These are phyloP conservation scores for Corapipo altera DNA, from an alignment of 2,113 vertebrate species.

Conservation along the genomic window DNA sequence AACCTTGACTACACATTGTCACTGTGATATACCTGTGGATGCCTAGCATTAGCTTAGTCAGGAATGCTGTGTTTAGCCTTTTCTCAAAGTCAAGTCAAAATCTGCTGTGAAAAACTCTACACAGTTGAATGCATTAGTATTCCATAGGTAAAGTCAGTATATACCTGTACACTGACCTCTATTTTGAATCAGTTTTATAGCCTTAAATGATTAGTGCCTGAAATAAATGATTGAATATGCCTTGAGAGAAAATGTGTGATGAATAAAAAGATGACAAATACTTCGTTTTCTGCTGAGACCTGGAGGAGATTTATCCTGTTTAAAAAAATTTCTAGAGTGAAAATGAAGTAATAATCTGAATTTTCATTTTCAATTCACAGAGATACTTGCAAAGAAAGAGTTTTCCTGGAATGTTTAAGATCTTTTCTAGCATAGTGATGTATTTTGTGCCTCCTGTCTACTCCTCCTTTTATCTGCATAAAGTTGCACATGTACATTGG, in stretches of 20 bases:
- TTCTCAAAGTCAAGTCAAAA: constrained; percentile 30
- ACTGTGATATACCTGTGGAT: neutral
- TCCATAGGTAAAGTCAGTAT: constrained; percentile 5
- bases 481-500: neutral
- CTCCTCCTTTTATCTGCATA: neutral
- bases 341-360: neutral
- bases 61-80: neutral
- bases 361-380: constrained; percentile 20
- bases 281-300: constrained; percentile 11
- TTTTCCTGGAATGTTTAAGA: neutral
- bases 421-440: neutral
- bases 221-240: constrained; percentile 64
- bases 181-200: constrained; percentile 66
- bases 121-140: constrained; percentile 33
- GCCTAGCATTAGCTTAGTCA: neutral
- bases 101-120: neutral
- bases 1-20: neutral
- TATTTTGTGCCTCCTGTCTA: neutral
- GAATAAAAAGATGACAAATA: constrained; percentile 42
- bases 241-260: constrained; percentile 45
- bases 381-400: neutral
- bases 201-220: constrained; percentile 61
- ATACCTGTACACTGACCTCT: constrained; percentile 40
- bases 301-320: constrained; percentile 24
- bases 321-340: neutral